Base-by-base conservation (phyloP, 2,888 invertebrate species). In the Dimorphilus gyrociliatus region DNA sequence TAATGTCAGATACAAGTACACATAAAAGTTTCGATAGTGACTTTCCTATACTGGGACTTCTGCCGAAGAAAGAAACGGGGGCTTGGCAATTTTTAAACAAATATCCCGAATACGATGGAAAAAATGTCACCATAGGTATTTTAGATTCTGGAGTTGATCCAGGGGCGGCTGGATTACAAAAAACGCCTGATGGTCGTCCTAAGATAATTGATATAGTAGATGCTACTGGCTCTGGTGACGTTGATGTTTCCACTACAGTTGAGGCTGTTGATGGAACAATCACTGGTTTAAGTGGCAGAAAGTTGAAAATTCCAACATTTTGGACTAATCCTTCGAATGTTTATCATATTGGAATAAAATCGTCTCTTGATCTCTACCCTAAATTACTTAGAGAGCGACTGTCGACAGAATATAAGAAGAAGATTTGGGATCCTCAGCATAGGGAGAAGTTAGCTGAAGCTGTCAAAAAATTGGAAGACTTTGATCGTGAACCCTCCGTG, bases 61-160 rank as follows among this genome's bases (percentile, higher is more conserved):
- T 60, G 31, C 92, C 92, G 28, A 92, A 90, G 69, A 80, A 78
- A 65, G 90, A 92, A 67, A 92, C 90, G 17, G 84, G 81, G 36
- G 84, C 85, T 7, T 69, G 74, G 26, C 75, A 76, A 39, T 90
- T 90, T 68, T 63, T 88, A 38, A 74, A 71, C 46, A 88, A 85
- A 69, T 76, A 84, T 68, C 81, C 86, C 1, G 71, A 74, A 32
- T 86, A 76, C 59, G 88, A 97, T 71, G 94, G 94, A 23, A 72
- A 84, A 51, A 80, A 77, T 48, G 77, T 82, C 30, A 69, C 80
- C 42, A 88, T 97, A 57, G 94, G 90, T 25, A 81, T 97, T 59
- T 77, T 94, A 48, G 97, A 97, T 67, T 90, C 92, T 3, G 94
- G 94, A 6, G 82, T 97, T 32, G 94, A 97, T 70, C 92, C 94